These are phyloP conservation scores for Tetragnatha montana DNA, from an alignment of 2,888 invertebrate species.

Conservation along the genomic window DNA sequence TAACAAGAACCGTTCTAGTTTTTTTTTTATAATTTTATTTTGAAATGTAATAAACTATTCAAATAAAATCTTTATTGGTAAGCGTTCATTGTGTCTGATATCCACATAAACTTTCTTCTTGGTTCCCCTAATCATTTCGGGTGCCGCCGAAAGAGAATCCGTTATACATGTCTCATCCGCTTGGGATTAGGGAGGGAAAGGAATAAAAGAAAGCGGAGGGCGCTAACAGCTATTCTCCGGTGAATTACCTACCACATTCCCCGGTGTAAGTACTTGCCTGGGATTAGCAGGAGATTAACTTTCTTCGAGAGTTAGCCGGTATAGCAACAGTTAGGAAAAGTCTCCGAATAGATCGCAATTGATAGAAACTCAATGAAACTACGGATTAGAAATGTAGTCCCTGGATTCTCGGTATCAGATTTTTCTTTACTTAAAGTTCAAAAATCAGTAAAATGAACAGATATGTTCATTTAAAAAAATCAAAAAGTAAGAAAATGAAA, in stretches of 20 bases:
- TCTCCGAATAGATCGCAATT: background rate
- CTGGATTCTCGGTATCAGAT: background rate
- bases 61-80: too few relatives aligned
- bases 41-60: too few relatives aligned
- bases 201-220: background rate
- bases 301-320: conserved; percentile 20
- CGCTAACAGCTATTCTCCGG: background rate
- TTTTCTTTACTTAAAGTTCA: too few relatives aligned
- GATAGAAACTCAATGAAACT: background rate
- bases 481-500: too few relatives aligned
- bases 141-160: background rate
- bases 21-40: too few relatives aligned
- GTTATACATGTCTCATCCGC: conserved; percentile 23
- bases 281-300: conserved; percentile 30
- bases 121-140: conserved; percentile 20
- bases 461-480: too few relatives aligned
- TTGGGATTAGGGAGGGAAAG: conserved; percentile 15
- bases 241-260: conserved; percentile 44
- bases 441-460: too few relatives aligned
- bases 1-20: too few relatives aligned
- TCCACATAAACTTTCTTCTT: background rate
- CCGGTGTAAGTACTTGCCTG: background rate
- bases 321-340: background rate
- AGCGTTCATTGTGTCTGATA: too few relatives aligned
- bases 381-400: background rate